Base-by-base conservation (phyloP, 2,888 invertebrate species). In the Labia minor region DNA sequence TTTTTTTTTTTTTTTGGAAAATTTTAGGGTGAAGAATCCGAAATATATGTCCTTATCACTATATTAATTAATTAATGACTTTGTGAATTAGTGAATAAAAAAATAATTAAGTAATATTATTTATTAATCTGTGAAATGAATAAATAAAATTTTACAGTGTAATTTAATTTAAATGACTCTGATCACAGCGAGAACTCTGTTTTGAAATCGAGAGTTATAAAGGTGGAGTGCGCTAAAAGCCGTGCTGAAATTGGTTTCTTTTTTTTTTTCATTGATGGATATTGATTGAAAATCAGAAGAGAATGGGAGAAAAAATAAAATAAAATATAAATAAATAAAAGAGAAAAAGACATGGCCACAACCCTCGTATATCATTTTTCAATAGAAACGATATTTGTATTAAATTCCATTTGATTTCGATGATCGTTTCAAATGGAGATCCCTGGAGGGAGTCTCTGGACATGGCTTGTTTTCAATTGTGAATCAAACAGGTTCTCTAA, bases 201-300 rank as follows among this genome's bases (percentile, higher is more conserved):
- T 49, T 49, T 49, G 49, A 49, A 49, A 49, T 49, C 49, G 49
- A 49, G 49, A 49, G 49, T 49, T 49, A 49, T 49, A 49, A 49
- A 49, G 49, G 49, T 49, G 49, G 49, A 49, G 49, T 49, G 49
- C 49, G 49, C 49, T 49, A 49, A 49, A 49, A 49, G 49, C 49
- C 49, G 49, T 49, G 49, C 49, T 14, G 14, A 49, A 49, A 49
- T 49, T 49, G 49, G 49, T 49, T 49, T 49, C 16, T 49, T 49
- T 49, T 49, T 49, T 49, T 49, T 49, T 49, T 49, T 49, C 16
- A 49, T 8, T n/a, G 49, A 49, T 8, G 49, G 49, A 14, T 49
- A 49, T 8, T 49, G 49, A 49, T 49, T 49, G 49, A 4, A 14
- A 49, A 10, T 14, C n/a, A 16, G 49, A 14, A 14, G 14, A n/a